Conservation (phyloP, 2,888 invertebrate species). For the Actias luna region DNA sequence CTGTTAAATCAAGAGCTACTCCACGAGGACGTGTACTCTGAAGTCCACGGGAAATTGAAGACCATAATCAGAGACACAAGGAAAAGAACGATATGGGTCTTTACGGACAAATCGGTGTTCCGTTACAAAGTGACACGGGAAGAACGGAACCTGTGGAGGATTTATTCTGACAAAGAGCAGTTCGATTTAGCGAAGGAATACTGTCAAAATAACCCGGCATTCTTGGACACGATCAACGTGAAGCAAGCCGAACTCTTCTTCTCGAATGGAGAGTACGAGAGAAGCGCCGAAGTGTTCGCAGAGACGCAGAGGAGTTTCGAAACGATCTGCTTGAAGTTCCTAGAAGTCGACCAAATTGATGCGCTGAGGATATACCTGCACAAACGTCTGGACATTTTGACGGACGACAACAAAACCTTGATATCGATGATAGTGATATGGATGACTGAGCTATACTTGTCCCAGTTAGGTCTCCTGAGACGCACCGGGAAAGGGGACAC, state of each 20-base stretch:
- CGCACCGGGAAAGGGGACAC: constrained; percentile 67
- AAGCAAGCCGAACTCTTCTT: constrained; percentile 95
- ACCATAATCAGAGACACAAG: constrained; percentile 91
- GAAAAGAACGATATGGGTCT: constrained; percentile 91
- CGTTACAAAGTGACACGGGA: constrained; percentile 92
- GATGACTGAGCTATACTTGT: constrained; percentile 95
- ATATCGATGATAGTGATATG: constrained; percentile 96
- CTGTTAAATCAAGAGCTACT: constrained; percentile 92
- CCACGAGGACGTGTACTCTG: constrained; percentile 92
- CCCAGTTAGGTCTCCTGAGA: constrained; percentile 90
- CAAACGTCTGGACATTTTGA: constrained; percentile 89
- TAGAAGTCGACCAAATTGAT: constrained; percentile 89
- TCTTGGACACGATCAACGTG: constrained; percentile 91
- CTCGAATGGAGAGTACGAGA: constrained; percentile 87
- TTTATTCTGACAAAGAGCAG: constrained; percentile 92
- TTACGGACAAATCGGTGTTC: constrained; percentile 92
- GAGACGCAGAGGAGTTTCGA: constrained; percentile 96
- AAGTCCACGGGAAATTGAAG: constrained; percentile 89
- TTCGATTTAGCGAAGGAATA: constrained; percentile 94
- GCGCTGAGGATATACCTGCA: constrained; percentile 94
- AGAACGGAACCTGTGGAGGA: constrained; percentile 93
- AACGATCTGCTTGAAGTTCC: constrained; percentile 95
- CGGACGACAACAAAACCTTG: constrained; percentile 90
- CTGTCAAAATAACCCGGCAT: constrained; percentile 90
- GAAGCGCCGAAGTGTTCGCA: constrained; percentile 94